phyloP scores from a whole-genome alignment of 2,113 vertebrate genomes.

The Alligator mississippiensis region DNA sequence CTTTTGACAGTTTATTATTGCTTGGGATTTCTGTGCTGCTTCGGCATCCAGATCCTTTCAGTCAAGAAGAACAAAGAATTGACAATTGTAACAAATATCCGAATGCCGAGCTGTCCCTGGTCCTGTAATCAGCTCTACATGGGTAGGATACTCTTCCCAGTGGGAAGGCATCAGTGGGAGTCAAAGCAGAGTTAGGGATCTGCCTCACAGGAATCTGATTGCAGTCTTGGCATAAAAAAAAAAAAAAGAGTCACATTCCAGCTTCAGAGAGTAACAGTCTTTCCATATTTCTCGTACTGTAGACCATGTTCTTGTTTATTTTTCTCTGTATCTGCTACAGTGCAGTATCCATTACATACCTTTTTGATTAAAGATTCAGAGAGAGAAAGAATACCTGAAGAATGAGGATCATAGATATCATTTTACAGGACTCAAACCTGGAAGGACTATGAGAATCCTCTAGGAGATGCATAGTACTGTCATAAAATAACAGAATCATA shows the following conservation, averaged over 20 bases:
- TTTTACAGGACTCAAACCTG: not conserved
- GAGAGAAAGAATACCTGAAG: not conserved
- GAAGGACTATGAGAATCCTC: fast-evolving
- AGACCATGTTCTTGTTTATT: not conserved
- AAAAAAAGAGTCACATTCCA: not conserved
- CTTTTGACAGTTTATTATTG: fast-evolving
- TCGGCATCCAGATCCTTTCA: not conserved
- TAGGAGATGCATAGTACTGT: not conserved
- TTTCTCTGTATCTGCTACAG: fast-evolving
- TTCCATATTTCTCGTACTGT: not conserved
- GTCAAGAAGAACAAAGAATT: not conserved
- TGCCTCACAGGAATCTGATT: not conserved
- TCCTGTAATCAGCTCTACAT: not conserved
- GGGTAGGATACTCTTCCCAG: not conserved
- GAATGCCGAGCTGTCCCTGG: fast-evolving
- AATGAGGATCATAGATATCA: not conserved
- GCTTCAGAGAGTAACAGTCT: not conserved
- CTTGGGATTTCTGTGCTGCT: fast-evolving
- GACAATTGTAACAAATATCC: not conserved
- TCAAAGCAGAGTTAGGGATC: not conserved
- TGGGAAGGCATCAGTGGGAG: not conserved
- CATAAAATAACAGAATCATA: too few species aligned
- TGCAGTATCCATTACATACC: fast-evolving
- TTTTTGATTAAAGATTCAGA: not conserved
- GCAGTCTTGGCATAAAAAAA: not conserved